Percentiles rank a stretch among this genome's conserved stretches.
These are phyloP conservation scores for Solea solea DNA, from an alignment of 2,113 vertebrate species.

Conservation along the genomic window DNA sequence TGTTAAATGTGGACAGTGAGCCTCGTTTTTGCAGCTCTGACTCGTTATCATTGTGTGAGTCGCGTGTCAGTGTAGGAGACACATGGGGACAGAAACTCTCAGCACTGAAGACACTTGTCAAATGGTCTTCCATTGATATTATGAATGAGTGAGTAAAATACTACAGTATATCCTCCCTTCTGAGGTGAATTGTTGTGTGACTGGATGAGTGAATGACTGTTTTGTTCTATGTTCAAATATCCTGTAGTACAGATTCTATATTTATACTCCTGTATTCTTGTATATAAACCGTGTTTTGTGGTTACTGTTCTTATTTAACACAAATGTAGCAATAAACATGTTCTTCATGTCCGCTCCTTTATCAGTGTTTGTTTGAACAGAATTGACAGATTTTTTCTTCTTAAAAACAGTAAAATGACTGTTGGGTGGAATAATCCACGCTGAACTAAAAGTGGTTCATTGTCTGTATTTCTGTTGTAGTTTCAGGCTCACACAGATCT, in stretches of 20 bases:
- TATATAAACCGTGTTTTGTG: conserved; percentile 53
- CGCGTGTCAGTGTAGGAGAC: neutral
- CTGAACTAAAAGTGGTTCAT: too few relatives aligned
- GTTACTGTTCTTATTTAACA: conserved; percentile 57
- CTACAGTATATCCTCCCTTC: conserved; percentile 5
- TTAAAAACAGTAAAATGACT: too few relatives aligned
- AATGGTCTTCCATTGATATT: conserved; percentile 49
- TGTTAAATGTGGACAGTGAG: conserved; percentile 22
- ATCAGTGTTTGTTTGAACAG: neutral
- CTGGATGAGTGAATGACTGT: conserved; percentile 23
- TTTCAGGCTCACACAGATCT: too few relatives aligned
- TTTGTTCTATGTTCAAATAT: conserved; percentile 26
- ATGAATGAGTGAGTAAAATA: conserved; percentile 27
- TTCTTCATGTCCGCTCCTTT: conserved; percentile 16
- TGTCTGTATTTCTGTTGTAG: too few relatives aligned
- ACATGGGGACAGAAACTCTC: neutral
- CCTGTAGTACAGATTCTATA: conserved; percentile 66
- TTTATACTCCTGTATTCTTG: conserved; percentile 73
- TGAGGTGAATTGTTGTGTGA: conserved; percentile 9
- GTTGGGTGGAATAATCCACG: too few relatives aligned
- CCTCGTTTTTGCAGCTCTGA: neutral
- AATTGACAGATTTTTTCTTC: too few relatives aligned
- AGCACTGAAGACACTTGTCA: conserved; percentile 41
- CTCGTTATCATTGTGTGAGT: neutral
- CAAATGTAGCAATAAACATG: conserved; percentile 64